phyloP scores from a whole-genome alignment of 37 sponge, comb jelly and placozoan species.

The Spongilla lacustris region DNA sequence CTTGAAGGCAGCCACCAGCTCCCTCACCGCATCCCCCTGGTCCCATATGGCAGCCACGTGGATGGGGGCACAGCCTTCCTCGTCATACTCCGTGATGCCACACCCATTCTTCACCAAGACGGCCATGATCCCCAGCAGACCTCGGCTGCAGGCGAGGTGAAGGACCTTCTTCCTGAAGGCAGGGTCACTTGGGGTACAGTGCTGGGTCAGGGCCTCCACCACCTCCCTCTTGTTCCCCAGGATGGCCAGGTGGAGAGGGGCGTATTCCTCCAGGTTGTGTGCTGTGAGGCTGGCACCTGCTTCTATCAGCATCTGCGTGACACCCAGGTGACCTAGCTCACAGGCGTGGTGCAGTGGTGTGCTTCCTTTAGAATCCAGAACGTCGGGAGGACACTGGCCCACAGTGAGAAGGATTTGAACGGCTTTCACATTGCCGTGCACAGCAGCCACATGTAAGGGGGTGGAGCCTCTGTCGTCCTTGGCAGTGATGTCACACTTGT shows the following conservation, averaged over 20 bases:
- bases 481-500: constrained; percentile 56
- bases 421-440: constrained; percentile 63
- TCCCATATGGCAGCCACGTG: constrained; percentile 70
- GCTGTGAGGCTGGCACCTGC: constrained; percentile 12
- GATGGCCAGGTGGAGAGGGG: constrained; percentile 74
- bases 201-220: constrained; percentile 29
- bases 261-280: constrained; percentile 44
- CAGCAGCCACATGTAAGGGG: constrained; percentile 78
- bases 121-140: constrained; percentile 36
- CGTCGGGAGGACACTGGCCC: constrained; percentile 41
- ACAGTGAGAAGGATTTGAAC: constrained; percentile 38
- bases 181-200: constrained; percentile 26
- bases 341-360: constrained; percentile 75
- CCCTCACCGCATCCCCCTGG: constrained; percentile 47
- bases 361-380: constrained; percentile 65
- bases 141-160: constrained; percentile 72
- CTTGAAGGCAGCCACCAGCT: constrained; percentile 39
- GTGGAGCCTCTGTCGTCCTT: constrained; percentile 54
- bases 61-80: constrained; percentile 63
- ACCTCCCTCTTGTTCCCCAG: constrained; percentile 44
- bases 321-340: constrained; percentile 52
- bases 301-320: constrained; percentile 50
- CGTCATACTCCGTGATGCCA: constrained; percentile 32
- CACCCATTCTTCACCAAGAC: constrained; percentile 40
- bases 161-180: constrained; percentile 74